These are phyloP conservation scores for Plebejus anna DNA, from an alignment of 2,888 invertebrate species.

Conservation along the genomic window DNA sequence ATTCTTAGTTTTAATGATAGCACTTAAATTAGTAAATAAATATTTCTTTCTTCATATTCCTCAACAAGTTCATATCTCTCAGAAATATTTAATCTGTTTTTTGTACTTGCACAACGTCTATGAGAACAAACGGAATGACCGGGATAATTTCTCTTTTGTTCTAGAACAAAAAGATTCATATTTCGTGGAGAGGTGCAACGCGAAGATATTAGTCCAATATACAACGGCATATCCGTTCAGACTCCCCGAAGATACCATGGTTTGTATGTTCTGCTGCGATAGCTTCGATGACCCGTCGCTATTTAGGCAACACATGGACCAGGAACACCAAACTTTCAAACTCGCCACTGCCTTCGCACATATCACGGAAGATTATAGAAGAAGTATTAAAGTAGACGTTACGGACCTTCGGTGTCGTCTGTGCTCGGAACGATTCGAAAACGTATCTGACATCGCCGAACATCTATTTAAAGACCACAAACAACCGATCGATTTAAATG, in stretches of 20 bases:
- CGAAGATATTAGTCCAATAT: slow-evolving; percentile 66
- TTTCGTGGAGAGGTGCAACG: slow-evolving; percentile 68
- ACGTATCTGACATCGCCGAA: slow-evolving; percentile 51
- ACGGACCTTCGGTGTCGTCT: slow-evolving; percentile 61
- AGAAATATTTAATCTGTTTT: too few species aligned
- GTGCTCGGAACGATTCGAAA: slow-evolving; percentile 49
- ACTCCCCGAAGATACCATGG: slow-evolving; percentile 63
- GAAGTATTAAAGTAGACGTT: slow-evolving; percentile 59
- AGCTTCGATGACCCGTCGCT: slow-evolving; percentile 53
- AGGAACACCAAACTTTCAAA: slow-evolving; percentile 59
- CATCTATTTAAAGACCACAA: slow-evolving; percentile 56
- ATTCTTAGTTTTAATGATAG: background rate
- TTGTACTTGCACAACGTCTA: background rate
- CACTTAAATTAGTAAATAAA: too few species aligned
- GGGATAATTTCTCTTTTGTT: slow-evolving; percentile 72
- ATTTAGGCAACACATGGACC: slow-evolving; percentile 62
- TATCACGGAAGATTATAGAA: slow-evolving; percentile 54
- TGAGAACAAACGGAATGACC: slow-evolving; percentile 51
- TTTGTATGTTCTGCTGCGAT: slow-evolving; percentile 70
- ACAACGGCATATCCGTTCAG: slow-evolving; percentile 72
- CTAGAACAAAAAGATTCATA: slow-evolving; percentile 64
- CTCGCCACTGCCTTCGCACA: slow-evolving; percentile 59
- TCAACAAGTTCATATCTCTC: too few species aligned
- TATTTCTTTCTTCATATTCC: too few species aligned
- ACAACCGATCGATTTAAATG: slow-evolving; percentile 49